These are phyloP conservation scores for Lasioglossum villosulum DNA, from an alignment of 2,888 invertebrate species.

Conservation along the genomic window DNA sequence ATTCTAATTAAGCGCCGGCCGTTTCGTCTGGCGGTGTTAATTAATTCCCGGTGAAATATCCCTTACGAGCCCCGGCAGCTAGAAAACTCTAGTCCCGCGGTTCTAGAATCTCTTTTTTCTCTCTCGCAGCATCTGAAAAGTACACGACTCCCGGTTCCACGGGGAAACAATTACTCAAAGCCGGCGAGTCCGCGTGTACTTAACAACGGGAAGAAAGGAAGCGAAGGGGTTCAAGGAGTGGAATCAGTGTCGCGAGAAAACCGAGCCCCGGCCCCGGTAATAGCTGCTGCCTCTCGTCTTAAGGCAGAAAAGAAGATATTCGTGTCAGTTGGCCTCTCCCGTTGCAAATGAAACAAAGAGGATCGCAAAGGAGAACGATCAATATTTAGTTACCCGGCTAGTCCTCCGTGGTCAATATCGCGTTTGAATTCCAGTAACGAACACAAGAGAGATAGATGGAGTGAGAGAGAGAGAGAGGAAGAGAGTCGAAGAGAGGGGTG, in stretches of 20 bases:
- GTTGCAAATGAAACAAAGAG: constrained; percentile 57
- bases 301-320: constrained; percentile 63
- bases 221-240: constrained; percentile 52
- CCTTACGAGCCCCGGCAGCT: not conserved
- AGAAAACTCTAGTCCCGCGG: constrained; percentile 17
- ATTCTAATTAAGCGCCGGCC: not conserved
- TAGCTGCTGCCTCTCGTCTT: constrained; percentile 57
- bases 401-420: constrained; percentile 50
- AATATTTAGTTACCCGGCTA: constrained; percentile 57
- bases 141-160: constrained; percentile 32
- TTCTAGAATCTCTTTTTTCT: constrained; percentile 37
- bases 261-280: constrained; percentile 54
- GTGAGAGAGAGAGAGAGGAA: not conserved
- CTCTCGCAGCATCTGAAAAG: constrained; percentile 46
- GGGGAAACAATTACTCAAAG: constrained; percentile 54
- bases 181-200: constrained; percentile 36
- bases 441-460: constrained; percentile 24
- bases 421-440: constrained; percentile 54
- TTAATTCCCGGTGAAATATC: constrained; percentile 45
- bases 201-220: constrained; percentile 32
- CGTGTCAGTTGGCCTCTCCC: constrained; percentile 62
- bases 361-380: constrained; percentile 64
- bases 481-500: not conserved
- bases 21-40: constrained; percentile 7
- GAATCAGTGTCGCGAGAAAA: constrained; percentile 58